These are phyloP conservation scores for Deilephila elpenor DNA, from an alignment of 2,888 invertebrate genomes.

Conservation along the genomic window DNA sequence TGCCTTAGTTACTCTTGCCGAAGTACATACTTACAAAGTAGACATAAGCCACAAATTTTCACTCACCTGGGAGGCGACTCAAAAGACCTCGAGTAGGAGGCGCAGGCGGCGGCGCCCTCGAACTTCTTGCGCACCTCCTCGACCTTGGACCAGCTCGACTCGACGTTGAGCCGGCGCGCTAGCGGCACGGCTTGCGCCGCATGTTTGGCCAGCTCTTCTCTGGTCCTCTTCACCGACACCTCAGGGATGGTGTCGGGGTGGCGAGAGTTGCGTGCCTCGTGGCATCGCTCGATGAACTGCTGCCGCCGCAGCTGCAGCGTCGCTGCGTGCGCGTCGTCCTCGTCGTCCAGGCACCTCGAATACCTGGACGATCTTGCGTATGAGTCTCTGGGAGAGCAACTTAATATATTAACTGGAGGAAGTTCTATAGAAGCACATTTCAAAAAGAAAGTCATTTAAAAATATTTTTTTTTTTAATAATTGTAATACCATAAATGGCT, in stretches of 20 bases:
- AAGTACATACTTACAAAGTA: too few relatives aligned
- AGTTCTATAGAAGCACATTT: too few relatives aligned
- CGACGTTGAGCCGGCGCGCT: conserved; percentile 77
- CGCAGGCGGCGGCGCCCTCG: conserved; percentile 65
- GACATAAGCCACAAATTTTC: neutral
- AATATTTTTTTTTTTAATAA: too few relatives aligned
- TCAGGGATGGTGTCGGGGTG: conserved; percentile 70
- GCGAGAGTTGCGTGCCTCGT: conserved; percentile 68
- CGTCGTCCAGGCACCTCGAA: conserved; percentile 72
- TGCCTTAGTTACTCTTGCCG: too few relatives aligned
- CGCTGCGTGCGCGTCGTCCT: conserved; percentile 59
- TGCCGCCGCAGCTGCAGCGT: conserved; percentile 73
- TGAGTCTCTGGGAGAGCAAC: neutral
- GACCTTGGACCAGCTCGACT: conserved; percentile 80
- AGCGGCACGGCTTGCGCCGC: conserved; percentile 71
- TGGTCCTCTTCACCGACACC: conserved; percentile 71
- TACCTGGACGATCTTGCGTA: neutral
- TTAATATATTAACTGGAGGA: neutral
- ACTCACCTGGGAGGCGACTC: conserved; percentile 78
- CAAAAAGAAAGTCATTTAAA: too few relatives aligned
- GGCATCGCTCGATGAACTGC: conserved; percentile 80
- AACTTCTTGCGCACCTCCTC: conserved; percentile 81
- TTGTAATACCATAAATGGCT: too few relatives aligned
- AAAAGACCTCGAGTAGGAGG: conserved; percentile 73
- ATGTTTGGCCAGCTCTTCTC: conserved; percentile 77